Conservation (phyloP, 2,113 vertebrate genomes). For the Coptodon bakossiorum region DNA sequence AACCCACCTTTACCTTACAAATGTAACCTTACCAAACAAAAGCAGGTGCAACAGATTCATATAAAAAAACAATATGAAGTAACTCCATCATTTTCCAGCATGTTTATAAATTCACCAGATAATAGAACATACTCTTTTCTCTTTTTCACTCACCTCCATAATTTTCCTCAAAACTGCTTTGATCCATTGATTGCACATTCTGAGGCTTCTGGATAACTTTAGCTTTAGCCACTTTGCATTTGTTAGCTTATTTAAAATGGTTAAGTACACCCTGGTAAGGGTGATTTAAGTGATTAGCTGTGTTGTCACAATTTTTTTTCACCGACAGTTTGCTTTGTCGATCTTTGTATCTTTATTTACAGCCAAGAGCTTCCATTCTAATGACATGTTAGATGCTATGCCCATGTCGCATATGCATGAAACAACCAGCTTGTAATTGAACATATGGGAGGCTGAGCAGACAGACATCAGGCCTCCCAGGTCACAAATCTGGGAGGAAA, state of each 20-base stretch:
- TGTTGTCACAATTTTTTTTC: background rate
- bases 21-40: background rate
- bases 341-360: background rate
- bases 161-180: background rate
- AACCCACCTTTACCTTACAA: background rate
- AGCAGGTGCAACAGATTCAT: background rate
- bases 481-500: background rate
- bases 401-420: rapidly evolving
- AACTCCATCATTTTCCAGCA: background rate
- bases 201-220: rapidly evolving
- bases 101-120: background rate
- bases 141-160: background rate
- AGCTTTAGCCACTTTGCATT: background rate
- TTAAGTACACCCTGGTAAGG: background rate
- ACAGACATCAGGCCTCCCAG: background rate
- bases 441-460: background rate
- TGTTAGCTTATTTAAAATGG: background rate
- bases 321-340: rapidly evolving
- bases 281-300: background rate
- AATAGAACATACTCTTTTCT: background rate
- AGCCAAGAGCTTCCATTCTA: background rate
- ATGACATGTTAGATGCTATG: background rate
- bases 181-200: background rate
- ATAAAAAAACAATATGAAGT: background rate
- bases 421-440: background rate